Evolutionary conservation across 2,113 vertebrate species (phyloP).

Genomic region (human (Homo sapiens)): DNA sequence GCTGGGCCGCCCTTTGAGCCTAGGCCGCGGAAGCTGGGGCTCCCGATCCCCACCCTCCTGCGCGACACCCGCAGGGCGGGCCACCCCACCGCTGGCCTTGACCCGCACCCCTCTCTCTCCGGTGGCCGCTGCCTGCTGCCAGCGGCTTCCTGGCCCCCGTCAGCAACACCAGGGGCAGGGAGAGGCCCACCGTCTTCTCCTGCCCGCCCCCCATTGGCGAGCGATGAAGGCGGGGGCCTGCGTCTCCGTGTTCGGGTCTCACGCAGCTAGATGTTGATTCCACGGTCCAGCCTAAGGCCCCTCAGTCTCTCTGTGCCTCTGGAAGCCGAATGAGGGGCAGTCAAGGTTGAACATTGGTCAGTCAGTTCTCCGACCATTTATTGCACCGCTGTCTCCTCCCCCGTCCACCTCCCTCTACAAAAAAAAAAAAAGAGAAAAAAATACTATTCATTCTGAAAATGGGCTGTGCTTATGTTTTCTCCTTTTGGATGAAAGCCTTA

Average conservation of each 20-base stretch:
- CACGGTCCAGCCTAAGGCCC: not conserved
- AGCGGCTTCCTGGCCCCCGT: not conserved
- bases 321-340: not conserved
- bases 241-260: not conserved
- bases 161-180: not conserved
- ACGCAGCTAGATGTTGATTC: not conserved
- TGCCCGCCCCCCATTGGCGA: not conserved
- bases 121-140: not conserved
- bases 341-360: not conserved
- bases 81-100: not conserved
- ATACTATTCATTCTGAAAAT: not conserved
- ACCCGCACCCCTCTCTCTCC: not conserved
- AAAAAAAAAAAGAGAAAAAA: not conserved
- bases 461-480: not conserved
- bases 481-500: not conserved
- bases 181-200: not conserved
- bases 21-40: not conserved
- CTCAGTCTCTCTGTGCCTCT: not conserved
- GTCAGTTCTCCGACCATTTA: not conserved
- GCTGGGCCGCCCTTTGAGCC: not conserved
- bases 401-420: not conserved
- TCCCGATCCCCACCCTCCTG: not conserved
- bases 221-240: not conserved
- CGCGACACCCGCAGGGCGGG: not conserved
- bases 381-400: not conserved